Evolutionary conservation across 53 echinoderm and acorn worm genomes (phyloP).

Genomic region (Astropecten irregularis): DNA sequence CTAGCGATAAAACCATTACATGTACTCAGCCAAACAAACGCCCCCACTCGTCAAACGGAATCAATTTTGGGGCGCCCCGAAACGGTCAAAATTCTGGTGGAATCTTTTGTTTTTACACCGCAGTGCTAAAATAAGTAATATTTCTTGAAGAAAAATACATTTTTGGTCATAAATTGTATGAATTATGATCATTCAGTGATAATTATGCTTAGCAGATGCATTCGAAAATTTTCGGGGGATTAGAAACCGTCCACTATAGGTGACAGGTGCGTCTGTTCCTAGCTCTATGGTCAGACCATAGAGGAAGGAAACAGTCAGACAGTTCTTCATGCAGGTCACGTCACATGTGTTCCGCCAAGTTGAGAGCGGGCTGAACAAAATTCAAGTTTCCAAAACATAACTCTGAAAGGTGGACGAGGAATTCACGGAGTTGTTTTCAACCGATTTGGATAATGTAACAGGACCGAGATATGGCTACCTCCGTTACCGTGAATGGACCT

Average conservation of each 20-base stretch:
- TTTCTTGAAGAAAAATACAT: too few species aligned
- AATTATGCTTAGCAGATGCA: too few species aligned
- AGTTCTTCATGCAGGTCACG: background rate
- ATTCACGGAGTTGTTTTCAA: background rate
- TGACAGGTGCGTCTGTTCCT: conserved; percentile 16
- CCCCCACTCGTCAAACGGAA: conserved; percentile 31
- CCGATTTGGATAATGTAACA: background rate
- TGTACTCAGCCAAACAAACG: conserved; percentile 4
- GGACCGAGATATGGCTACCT: background rate
- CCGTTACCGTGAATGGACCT: background rate
- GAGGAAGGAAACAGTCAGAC: too few species aligned
- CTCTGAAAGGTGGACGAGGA: background rate
- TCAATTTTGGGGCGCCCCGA: background rate
- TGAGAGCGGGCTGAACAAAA: conserved; percentile 13
- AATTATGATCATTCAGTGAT: too few species aligned
- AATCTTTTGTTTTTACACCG: background rate
- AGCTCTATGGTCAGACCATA: too few species aligned
- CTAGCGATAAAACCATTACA: conserved; percentile 2
- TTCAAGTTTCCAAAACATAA: too few species aligned
- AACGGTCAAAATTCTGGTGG: background rate
- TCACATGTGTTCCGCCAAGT: background rate
- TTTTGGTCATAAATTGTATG: too few species aligned
- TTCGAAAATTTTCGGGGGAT: background rate
- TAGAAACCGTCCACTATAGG: background rate
- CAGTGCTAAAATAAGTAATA: too few species aligned